phyloP scores from a whole-genome alignment of 2,113 vertebrate genomes.

The Cyphomyrus plagiostoma region DNA sequence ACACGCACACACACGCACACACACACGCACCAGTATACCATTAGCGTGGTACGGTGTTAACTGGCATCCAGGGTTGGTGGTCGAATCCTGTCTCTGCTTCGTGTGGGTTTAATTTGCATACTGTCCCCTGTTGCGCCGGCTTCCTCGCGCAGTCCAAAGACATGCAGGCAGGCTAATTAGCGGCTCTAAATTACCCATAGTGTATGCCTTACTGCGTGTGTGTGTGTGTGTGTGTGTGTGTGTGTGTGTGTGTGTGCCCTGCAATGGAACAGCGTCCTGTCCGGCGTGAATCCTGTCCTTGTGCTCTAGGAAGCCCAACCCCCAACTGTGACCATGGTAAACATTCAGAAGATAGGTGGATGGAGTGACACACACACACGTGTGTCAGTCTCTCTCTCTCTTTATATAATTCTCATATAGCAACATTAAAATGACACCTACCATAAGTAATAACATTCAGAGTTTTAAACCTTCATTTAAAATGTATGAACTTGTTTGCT shows the following conservation, averaged over 20 bases:
- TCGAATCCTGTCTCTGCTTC: background rate
- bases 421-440: background rate
- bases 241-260: background rate
- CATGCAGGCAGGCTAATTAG: background rate
- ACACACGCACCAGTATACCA: background rate
- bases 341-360: background rate
- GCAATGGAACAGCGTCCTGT: background rate
- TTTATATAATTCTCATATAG: background rate
- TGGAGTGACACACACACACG: too few relatives aligned
- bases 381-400: too few relatives aligned
- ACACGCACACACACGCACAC: too few relatives aligned
- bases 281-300: background rate
- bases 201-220: background rate
- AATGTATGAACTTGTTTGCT: background rate
- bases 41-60: background rate
- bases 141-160: background rate
- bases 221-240: background rate
- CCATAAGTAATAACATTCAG: background rate
- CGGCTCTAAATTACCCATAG: background rate
- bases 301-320: background rate
- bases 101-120: background rate
- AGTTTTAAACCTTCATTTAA: background rate
- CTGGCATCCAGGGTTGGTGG: background rate
- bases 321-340: background rate
- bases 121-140: background rate